phyloP scores from a whole-genome alignment of 2,888 invertebrate species.

The Elgonia sp. region DNA sequence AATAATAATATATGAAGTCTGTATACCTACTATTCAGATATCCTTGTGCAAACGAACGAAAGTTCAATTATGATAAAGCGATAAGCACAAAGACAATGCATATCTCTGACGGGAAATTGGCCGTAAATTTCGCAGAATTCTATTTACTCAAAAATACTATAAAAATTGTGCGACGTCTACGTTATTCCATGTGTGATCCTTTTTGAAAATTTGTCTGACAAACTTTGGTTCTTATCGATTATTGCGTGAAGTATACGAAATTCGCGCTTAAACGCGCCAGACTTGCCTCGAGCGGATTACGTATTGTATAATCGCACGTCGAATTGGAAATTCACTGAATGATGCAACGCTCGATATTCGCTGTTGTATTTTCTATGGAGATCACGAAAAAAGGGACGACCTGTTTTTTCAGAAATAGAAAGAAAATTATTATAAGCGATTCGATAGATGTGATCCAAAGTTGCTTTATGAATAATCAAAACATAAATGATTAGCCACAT shows the following conservation, averaged over 20 bases:
- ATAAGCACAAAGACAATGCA: constrained; percentile 22
- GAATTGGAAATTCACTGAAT: constrained; percentile 51
- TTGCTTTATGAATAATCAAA: constrained; percentile 7
- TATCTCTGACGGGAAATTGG: constrained; percentile 22
- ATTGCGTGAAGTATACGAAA: constrained; percentile 77
- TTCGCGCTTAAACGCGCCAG: constrained; percentile 46
- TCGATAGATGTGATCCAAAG: neutral
- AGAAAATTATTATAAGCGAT: neutral
- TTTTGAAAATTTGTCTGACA: constrained; percentile 44
- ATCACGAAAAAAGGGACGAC: neutral
- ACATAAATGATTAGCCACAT: constrained; percentile 1
- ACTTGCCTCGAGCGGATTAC: constrained; percentile 58
- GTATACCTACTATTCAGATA: neutral
- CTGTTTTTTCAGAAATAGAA: neutral
- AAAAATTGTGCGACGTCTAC: constrained; percentile 1
- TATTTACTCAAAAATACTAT: neutral
- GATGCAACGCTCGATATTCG: constrained; percentile 13
- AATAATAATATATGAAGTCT: neutral
- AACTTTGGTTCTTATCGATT: constrained; percentile 73
- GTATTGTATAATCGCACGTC: constrained; percentile 53
- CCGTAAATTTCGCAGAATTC: constrained; percentile 8
- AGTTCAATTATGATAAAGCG: constrained; percentile 19
- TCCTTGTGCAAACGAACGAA: neutral
- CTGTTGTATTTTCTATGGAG: constrained; percentile 16
- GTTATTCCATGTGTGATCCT: constrained; percentile 26